A percentile compares a stretch with the other conserved stretches of the same genome.
Evolutionary conservation across 2,113 vertebrate genomes (phyloP).

Genomic region (Carassius carassius): DNA sequence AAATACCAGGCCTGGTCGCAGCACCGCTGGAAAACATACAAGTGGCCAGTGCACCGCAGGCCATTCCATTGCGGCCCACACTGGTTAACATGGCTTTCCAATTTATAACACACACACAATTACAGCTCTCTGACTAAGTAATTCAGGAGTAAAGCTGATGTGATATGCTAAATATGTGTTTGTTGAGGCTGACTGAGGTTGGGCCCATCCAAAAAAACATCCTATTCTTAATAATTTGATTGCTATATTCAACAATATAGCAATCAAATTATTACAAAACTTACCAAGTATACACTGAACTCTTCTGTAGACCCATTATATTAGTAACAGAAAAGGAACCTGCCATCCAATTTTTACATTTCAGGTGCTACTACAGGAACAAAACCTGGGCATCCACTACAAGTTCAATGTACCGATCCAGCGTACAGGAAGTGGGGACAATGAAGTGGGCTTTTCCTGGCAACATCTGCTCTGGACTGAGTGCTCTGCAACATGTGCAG

Average conservation of each 20-base stretch:
- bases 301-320: no score
- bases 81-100: constrained; percentile 38
- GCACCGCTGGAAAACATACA: constrained; percentile 56
- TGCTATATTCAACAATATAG: no score
- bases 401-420: constrained; percentile 96
- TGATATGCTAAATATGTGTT: constrained; percentile 23
- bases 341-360: no score
- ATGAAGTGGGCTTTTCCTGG: constrained; percentile 95
- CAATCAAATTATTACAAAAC: no score
- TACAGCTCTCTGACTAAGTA: not conserved
- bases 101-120: constrained; percentile 39
- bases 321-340: no score
- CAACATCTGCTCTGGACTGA: constrained; percentile 93
- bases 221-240: constrained; percentile 1
- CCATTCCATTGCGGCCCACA: constrained; percentile 56
- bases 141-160: constrained; percentile 6
- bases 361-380: constrained; percentile 96
- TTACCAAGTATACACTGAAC: not conserved
- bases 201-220: constrained; percentile 2
- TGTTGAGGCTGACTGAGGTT: constrained; percentile 9
- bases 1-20: constrained; percentile 67
- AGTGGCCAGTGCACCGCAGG: constrained; percentile 53
- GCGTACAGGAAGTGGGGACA: constrained; percentile 93
- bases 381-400: constrained; percentile 94
- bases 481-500: constrained; percentile 93